phyloP scores from a whole-genome alignment of 2,797 vertebrate species.

The Galago senegalensis region DNA sequence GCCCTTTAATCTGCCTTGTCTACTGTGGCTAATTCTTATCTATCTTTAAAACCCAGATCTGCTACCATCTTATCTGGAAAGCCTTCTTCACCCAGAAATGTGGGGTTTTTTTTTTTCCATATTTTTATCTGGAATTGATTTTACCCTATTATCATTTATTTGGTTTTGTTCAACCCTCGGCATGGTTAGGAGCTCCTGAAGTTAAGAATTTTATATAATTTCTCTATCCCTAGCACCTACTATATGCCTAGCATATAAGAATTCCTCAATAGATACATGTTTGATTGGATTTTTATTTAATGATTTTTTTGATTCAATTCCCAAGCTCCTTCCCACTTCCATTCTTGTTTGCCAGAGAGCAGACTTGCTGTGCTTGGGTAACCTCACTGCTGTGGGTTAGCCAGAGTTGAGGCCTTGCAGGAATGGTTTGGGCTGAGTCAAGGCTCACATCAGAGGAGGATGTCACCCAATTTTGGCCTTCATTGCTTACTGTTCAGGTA shows the following conservation, averaged over 20 bases:
- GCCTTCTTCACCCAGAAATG: background rate
- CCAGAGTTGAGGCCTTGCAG: background rate
- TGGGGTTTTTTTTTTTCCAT: background rate
- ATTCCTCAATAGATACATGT: background rate
- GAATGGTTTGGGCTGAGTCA: background rate
- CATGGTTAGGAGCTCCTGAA: background rate
- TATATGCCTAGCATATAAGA: background rate
- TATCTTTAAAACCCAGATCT: background rate
- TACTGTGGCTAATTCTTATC: background rate
- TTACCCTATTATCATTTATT: background rate
- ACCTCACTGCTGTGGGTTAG: background rate
- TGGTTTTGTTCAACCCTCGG: background rate
- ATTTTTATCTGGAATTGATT: constrained; percentile 40
- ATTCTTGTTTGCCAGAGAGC: background rate
- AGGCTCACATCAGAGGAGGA: background rate
- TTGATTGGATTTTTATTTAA: background rate
- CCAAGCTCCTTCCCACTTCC: background rate
- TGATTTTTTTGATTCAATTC: background rate
- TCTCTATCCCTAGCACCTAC: background rate
- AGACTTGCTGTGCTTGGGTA: background rate
- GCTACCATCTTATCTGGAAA: background rate
- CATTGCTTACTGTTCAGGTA: background rate
- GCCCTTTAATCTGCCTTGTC: background rate
- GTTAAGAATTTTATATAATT: background rate
- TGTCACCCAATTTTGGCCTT: background rate